Evolutionary conservation across 1,140 invertebrate genomes (phyloP), one percentile per base, ranked within the genome.

Genomic region (Hyposmocoma kahamanoa): DNA sequence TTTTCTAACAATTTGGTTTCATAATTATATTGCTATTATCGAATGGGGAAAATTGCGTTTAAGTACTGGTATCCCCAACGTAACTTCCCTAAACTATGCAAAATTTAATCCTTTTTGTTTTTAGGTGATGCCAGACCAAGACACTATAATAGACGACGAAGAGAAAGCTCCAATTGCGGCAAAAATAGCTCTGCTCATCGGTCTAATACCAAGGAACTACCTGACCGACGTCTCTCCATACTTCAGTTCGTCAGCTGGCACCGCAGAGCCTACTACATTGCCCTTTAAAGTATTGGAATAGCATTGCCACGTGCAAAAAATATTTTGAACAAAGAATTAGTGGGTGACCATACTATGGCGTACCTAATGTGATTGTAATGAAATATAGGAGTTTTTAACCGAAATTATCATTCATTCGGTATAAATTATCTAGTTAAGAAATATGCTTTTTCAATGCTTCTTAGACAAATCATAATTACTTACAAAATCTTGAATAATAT

Each of bases 111-210:
- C 41, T 44, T 5, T 13, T 56, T 48, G 22, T 30, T 65, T 57
- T 10, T 57, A 87, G 86, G 71, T 87, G 20, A 87, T 87, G 84
- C 86, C 84, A 22, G 86, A 87, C 45, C 84, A 87, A 56, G 86
- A 87, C 45, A 81, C 67, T 2, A 79, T 84, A 50, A 63, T 85
- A 19, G 82, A 83, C 38, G 83, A 87, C 42, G 67, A 69, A 51
- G 73, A 82, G 39, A 87, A 87, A 47, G 76, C 83, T 1, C 83
- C 86, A n/a, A 80, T 87, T 41, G 84, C 84, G 2, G 84, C 84
- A 10, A 87, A 87, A 47, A 67, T 87, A 38, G 86, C 86, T 0
- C 65, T 86, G 0, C 67, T 86, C 1, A 70, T 86, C 6, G 86
- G 86, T 2, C 62, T 87, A 10, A 49, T 86, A 1, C 86, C 86